phyloP scores from a whole-genome alignment of 1,140 invertebrate species.

The Bombus superbus region DNA sequence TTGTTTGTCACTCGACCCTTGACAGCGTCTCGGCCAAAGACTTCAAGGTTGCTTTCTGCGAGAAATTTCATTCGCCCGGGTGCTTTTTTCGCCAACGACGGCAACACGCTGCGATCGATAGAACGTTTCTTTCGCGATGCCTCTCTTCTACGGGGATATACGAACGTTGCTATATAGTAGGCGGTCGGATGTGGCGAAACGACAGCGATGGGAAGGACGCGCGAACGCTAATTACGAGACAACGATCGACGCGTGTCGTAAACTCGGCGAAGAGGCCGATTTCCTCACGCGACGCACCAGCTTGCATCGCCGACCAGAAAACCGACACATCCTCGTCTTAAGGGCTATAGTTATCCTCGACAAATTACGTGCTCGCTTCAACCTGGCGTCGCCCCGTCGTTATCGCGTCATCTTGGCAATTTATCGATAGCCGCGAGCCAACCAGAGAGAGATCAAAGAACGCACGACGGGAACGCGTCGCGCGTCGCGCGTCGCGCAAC shows the following conservation, averaged over 20 bases:
- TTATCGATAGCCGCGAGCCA: constrained; percentile 57
- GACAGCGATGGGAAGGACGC: neutral
- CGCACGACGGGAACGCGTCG: neutral
- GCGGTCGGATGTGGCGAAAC: neutral
- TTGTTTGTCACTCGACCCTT: constrained; percentile 47
- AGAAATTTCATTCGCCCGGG: neutral
- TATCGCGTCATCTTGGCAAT: constrained; percentile 63
- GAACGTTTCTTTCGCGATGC: neutral
- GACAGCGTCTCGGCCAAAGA: neutral
- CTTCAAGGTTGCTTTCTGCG: neutral
- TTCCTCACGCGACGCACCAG: constrained; percentile 2
- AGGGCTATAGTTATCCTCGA: constrained; percentile 53
- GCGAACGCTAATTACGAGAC: constrained; percentile 43
- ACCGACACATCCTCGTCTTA: constrained; percentile 28
- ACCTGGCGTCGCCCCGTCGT: constrained; percentile 56
- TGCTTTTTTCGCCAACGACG: neutral
- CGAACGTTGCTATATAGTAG: too few relatives aligned
- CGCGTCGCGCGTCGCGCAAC: neutral
- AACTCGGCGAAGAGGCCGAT: constrained; percentile 8
- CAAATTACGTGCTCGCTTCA: constrained; percentile 56
- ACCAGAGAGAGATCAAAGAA: constrained; percentile 44
- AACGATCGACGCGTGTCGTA: constrained; percentile 41
- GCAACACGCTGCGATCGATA: neutral
- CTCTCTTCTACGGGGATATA: too few relatives aligned
- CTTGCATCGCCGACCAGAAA: constrained; percentile 42